phyloP scores from a whole-genome alignment of 2,113 vertebrate genomes.

The Strix uralensis region DNA sequence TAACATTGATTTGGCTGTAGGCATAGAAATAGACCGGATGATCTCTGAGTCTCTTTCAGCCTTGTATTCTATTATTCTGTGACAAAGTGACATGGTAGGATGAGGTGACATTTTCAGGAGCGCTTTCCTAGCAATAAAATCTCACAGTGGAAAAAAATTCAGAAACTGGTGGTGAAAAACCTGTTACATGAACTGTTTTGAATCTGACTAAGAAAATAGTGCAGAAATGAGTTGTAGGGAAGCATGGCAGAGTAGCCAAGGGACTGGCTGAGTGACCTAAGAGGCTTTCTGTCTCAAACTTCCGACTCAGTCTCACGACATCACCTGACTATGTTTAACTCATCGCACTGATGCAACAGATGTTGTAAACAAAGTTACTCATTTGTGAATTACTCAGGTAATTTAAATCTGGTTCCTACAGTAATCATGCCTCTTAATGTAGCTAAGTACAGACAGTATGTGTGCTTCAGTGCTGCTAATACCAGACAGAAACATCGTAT shows the following conservation, averaged over 20 bases:
- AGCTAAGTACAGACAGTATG: neutral
- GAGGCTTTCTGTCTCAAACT: neutral
- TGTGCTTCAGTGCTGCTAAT: neutral
- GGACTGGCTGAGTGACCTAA: neutral
- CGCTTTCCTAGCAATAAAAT: neutral
- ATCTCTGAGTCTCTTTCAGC: neutral
- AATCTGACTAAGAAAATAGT: neutral
- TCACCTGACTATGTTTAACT: slow-evolving; percentile 22
- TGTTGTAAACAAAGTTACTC: slow-evolving; percentile 25
- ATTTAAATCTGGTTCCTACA: neutral
- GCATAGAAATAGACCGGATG: neutral
- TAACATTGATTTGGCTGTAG: neutral
- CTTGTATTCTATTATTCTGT: neutral
- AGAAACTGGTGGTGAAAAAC: neutral
- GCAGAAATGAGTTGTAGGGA: neutral
- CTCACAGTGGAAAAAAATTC: neutral
- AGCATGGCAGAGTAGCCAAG: neutral
- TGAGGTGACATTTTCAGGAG: neutral
- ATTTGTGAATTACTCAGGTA: neutral
- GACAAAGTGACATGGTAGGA: neutral
- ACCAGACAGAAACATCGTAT: neutral
- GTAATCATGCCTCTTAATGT: neutral
- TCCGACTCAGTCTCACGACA: neutral
- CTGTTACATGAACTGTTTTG: neutral
- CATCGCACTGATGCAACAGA: slow-evolving; percentile 20